A percentile compares a stretch with the other conserved stretches of the same genome.
Conservation (phyloP, 1,140 invertebrate species). For the Drosophila littoralis region DNA sequence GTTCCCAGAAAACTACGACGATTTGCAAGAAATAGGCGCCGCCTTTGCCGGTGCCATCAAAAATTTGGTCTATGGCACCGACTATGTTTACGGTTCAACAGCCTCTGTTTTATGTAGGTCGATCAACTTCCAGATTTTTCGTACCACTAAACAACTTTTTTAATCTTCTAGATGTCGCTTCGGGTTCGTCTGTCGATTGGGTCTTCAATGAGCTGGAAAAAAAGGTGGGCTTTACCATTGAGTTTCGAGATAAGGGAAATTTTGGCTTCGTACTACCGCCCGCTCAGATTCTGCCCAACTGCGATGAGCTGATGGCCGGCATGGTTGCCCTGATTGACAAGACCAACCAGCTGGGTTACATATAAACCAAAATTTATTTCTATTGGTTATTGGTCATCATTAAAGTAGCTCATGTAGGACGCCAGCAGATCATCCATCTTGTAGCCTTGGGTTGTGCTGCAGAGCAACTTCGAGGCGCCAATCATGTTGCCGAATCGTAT, state of each 20-base stretch:
- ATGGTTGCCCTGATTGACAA: constrained; percentile 89
- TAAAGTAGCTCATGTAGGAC: constrained; percentile 89
- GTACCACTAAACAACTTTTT: neutral
- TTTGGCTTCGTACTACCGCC: constrained; percentile 95
- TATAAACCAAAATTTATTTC: constrained; percentile 14
- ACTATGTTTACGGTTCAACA: constrained; percentile 85
- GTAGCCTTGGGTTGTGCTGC: constrained; percentile 96
- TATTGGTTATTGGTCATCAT: constrained; percentile 6
- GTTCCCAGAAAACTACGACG: constrained; percentile 85
- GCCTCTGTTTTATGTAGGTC: constrained; percentile 86
- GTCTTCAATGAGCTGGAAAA: constrained; percentile 86
- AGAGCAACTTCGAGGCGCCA: constrained; percentile 93
- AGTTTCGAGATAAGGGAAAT: constrained; percentile 89
- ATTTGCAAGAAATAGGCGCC: constrained; percentile 85
- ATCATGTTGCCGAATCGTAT: constrained; percentile 96
- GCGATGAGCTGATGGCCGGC: constrained; percentile 92
- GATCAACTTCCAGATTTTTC: neutral
- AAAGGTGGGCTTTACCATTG: constrained; percentile 87
- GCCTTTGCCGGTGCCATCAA: constrained; percentile 85
- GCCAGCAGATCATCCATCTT: constrained; percentile 99
- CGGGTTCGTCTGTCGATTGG: constrained; percentile 89
- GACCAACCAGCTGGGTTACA: constrained; percentile 61
- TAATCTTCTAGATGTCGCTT: constrained; percentile 78
- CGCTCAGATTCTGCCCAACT: constrained; percentile 91
- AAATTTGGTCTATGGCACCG: constrained; percentile 85